These are phyloP conservation scores for Drosophila mayaguana DNA, from an alignment of 2,888 invertebrate species.

Conservation along the genomic window DNA sequence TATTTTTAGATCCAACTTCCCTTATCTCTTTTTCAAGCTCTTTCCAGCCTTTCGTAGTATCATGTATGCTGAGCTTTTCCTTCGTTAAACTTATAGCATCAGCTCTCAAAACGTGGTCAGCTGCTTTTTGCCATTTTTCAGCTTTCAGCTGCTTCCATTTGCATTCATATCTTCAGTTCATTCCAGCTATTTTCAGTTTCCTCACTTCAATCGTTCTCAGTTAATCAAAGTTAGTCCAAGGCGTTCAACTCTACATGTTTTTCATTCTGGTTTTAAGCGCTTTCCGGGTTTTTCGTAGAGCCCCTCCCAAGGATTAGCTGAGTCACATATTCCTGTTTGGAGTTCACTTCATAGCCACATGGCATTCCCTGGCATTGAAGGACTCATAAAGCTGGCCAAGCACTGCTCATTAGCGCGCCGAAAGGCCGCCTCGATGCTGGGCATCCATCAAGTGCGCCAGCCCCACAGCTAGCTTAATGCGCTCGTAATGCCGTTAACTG, in stretches of 20 bases:
- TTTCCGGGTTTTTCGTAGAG: too few species aligned
- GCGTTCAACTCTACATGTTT: too few species aligned
- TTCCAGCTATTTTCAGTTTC: background rate
- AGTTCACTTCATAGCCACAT: background rate
- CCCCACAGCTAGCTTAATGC: conserved; percentile 20
- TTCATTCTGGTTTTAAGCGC: too few species aligned
- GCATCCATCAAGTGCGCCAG: conserved; percentile 13
- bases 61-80: too few species aligned
- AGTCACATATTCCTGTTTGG: background rate
- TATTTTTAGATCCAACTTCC: too few species aligned
- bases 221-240: background rate
- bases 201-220: background rate
- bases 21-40: too few species aligned
- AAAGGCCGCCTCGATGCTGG: conserved; percentile 2
- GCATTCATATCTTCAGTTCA: too few species aligned
- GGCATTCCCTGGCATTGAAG: background rate
- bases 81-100: too few species aligned
- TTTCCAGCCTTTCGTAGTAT: background rate
- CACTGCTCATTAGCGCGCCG: conserved; percentile 25
- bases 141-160: background rate
- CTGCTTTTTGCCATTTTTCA: background rate
- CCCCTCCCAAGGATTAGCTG: background rate
- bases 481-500: conserved; percentile 47
- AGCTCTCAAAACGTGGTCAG: background rate
- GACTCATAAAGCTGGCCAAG: conserved; percentile 1